Percentiles rank a stretch among this genome's conserved stretches.
Evolutionary conservation across 1,140 invertebrate species (phyloP).

Genomic region (Drosophila sp.): DNA sequence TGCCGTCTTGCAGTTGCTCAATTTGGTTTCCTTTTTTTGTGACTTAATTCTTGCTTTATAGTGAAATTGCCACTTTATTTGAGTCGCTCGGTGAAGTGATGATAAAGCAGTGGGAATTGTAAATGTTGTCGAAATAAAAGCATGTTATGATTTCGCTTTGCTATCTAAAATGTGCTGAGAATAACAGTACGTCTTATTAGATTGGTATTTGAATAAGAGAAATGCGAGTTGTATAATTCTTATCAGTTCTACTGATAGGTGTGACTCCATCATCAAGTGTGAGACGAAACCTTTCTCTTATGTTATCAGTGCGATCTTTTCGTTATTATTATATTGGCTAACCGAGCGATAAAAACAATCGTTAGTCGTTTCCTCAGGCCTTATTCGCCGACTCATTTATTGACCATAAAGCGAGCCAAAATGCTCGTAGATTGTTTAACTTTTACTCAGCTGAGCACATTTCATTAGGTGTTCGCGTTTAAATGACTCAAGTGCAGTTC

Average conservation of each 20-base stretch:
- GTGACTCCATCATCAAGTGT: no score
- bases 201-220: no score
- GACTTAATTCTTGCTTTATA: constrained; percentile 36
- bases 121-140: constrained; percentile 13
- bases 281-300: neutral
- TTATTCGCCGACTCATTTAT: neutral
- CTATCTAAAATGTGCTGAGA: no score
- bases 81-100: constrained; percentile 10
- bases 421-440: constrained; percentile 31
- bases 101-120: constrained; percentile 36
- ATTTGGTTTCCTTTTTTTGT: constrained; percentile 50
- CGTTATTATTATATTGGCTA: neutral
- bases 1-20: constrained; percentile 55
- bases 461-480: constrained; percentile 29
- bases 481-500: neutral
- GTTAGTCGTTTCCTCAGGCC: neutral
- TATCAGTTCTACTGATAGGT: no score
- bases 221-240: no score
- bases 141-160: no score
- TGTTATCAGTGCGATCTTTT: neutral
- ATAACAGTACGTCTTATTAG: no score
- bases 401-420: constrained; percentile 4
- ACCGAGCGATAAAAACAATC: no score
- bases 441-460: constrained; percentile 22
- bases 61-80: constrained; percentile 73